Evolutionary conservation across 2,797 vertebrate genomes (phyloP), one percentile per base, ranked within the genome.

Genomic region (Decapterus maruadsi): DNA sequence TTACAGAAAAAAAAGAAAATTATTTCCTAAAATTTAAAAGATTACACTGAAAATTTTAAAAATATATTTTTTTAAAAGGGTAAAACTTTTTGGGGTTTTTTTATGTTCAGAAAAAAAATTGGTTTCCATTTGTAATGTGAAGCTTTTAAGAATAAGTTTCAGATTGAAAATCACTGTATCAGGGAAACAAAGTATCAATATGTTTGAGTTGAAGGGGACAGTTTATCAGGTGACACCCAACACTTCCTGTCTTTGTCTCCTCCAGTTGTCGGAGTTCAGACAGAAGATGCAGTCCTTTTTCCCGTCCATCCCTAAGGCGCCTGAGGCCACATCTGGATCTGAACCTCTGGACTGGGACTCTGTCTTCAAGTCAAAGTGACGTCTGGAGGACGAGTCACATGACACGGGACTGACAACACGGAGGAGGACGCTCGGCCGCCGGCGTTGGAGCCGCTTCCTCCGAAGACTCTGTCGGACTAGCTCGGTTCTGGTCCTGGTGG

Each of bases 221-320:
- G 3, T 16, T 43, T 14, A 43, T 43, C 42, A 4, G 42, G 19
- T n/a, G 46, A 50, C 19, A 26, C 26, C 19, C 19, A 20, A 8
- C 19, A 4, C 6, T 4, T 26, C 31, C 22, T 31, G 16, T 55
- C 10, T 26, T 26, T 10, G 2, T 46, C 7, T 65, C 61, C 40
- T 91, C 86, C 86, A 99, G 97, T 86, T 98, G 68, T 90, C 94
- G 54, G 97, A 98, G 86, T 98, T 98, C 86, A 93, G 60, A 64
- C 94, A 90, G 86, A 98, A 97, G 95, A 97, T 98, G 95, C 96
- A 96, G 74, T 95, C 95, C 17, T 10, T 97, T 67, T 96, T 98
- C 77, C 98, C 97, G 42, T 61, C 94, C 61, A 89, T 98, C 92
- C 96, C 96, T 14, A 97, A 95, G 94, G 94, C 79, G 14, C 61